Conservation (phyloP, 2,888 invertebrate genomes). For the Himalopsyche kuldschensis region DNA sequence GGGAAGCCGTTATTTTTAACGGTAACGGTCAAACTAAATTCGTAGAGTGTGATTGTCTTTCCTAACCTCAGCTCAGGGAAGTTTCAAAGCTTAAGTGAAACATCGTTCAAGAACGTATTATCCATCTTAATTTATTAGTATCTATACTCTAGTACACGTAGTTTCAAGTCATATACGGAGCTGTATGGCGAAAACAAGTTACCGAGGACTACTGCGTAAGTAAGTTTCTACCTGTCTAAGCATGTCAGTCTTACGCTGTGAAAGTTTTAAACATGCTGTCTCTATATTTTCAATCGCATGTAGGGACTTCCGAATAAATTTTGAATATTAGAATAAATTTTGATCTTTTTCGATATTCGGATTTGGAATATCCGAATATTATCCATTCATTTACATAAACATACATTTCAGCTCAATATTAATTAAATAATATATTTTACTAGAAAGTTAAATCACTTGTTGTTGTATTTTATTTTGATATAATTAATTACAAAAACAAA, state of each 20-base stretch:
- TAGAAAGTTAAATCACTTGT: too few relatives aligned
- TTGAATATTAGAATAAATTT: too few relatives aligned
- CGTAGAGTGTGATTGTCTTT: constrained; percentile 9
- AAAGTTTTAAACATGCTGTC: background rate
- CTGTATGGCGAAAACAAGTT: background rate
- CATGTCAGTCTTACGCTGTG: background rate
- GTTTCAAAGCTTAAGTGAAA: background rate
- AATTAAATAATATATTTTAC: too few relatives aligned
- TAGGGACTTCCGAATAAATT: too few relatives aligned
- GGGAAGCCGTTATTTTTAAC: constrained; percentile 22
- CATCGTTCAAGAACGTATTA: background rate
- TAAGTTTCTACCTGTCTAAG: background rate
- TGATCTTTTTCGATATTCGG: too few relatives aligned
- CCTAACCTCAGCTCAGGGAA: background rate
- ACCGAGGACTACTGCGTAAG: background rate
- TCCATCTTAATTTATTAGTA: constrained; percentile 9
- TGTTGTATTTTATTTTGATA: too few relatives aligned
- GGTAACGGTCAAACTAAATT: constrained; percentile 16
- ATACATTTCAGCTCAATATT: too few relatives aligned
- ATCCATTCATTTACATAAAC: too few relatives aligned
- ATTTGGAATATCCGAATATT: too few relatives aligned
- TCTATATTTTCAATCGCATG: constrained; percentile 4
- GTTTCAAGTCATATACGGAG: background rate
- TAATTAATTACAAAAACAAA: too few relatives aligned
- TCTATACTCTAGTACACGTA: background rate